Percentiles rank a stretch among this genome's conserved stretches.
Evolutionary conservation across 2,797 vertebrate genomes (phyloP).

Genomic region (Aulostomus chinensis): DNA sequence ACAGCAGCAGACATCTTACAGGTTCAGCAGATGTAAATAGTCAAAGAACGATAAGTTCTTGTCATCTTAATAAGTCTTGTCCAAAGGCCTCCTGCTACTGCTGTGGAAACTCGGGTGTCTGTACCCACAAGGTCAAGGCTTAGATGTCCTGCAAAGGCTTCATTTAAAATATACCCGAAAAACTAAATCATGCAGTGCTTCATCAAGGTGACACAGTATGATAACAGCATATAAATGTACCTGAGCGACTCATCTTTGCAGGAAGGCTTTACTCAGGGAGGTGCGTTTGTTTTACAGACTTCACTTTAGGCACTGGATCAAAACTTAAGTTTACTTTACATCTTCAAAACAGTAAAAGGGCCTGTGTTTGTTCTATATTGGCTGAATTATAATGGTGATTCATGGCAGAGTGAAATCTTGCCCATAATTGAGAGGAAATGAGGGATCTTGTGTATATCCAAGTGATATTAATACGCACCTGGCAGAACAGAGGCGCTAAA

Average conservation of each 20-base stretch:
- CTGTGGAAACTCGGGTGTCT: conserved; percentile 26
- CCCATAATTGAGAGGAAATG: conserved; percentile 63
- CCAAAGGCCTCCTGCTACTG: conserved; percentile 58
- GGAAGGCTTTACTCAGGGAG: conserved; percentile 20
- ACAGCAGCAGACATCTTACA: conserved; percentile 52
- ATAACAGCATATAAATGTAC: conserved; percentile 54
- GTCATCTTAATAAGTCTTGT: conserved; percentile 42
- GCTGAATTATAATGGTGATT: conserved; percentile 47
- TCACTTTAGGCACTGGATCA: conserved; percentile 17
- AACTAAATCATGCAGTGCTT: conserved; percentile 32
- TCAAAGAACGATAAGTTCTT: conserved; percentile 34
- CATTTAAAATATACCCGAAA: conserved; percentile 28
- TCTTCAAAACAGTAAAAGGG: conserved; percentile 8
- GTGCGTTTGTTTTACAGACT: conserved; percentile 43
- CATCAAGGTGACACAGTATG: conserved; percentile 58
- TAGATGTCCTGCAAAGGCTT: conserved; percentile 47
- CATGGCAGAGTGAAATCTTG: conserved; percentile 39
- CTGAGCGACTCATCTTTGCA: conserved; percentile 29
- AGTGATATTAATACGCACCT: conserved; percentile 67
- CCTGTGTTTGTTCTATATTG: conserved; percentile 27
- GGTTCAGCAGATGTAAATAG: conserved; percentile 37
- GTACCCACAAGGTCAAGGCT: conserved; percentile 59
- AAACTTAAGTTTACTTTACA: conserved; percentile 35
- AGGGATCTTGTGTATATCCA: conserved; percentile 64
- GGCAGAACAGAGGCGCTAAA: conserved; percentile 48